These are phyloP conservation scores for Cremastinae sp. DNA, from an alignment of 2,888 invertebrate genomes.

Conservation along the genomic window DNA sequence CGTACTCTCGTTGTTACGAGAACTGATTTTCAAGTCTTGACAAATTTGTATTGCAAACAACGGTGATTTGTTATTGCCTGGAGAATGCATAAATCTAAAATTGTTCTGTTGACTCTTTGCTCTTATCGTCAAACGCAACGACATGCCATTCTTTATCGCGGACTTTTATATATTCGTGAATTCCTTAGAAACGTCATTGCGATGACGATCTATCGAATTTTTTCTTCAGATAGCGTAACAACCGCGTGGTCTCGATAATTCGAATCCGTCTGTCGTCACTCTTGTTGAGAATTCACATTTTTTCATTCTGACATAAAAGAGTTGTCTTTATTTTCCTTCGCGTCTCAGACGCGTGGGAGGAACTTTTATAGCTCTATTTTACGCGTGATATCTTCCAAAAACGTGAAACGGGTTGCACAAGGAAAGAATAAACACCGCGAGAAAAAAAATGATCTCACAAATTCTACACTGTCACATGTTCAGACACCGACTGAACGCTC, in stretches of 20 bases:
- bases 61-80: too few relatives aligned
- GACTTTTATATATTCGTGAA: slow-evolving; percentile 13
- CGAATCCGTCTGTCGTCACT: too few relatives aligned
- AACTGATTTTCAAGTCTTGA: too few relatives aligned
- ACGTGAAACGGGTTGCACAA: not conserved
- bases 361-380: too few relatives aligned
- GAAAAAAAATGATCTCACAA: not conserved
- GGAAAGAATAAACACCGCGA: slow-evolving; percentile 16
- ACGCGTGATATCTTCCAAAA: too few relatives aligned
- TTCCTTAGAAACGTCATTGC: slow-evolving; percentile 21
- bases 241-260: not conserved
- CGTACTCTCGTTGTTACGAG: slow-evolving; percentile 1
- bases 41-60: too few relatives aligned
- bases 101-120: slow-evolving; percentile 2
- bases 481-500: too few relatives aligned
- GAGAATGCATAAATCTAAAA: not conserved
- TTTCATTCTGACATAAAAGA: too few relatives aligned
- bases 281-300: too few relatives aligned
- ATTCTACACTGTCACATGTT: too few relatives aligned
- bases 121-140: slow-evolving; percentile 16
- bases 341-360: too few relatives aligned
- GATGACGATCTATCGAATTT: not conserved
- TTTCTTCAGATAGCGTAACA: not conserved
- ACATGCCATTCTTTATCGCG: slow-evolving; percentile 3
- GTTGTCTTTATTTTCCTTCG: too few relatives aligned